Evolutionary conservation across 1,140 invertebrate species (phyloP).

Genomic region (Mactra quadrangularis): DNA sequence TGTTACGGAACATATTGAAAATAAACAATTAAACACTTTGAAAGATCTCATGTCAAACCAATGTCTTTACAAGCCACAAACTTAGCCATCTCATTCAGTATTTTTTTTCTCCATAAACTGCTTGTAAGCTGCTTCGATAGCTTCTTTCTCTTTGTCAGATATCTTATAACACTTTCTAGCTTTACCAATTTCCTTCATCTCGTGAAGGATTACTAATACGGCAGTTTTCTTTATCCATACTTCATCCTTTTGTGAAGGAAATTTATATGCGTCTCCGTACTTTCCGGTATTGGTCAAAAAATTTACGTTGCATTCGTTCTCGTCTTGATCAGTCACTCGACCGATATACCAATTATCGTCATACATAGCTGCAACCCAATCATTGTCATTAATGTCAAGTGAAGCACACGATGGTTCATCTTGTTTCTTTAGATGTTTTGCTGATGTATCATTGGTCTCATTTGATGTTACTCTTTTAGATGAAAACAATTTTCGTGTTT

Average conservation of each 20-base stretch:
- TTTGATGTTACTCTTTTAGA: too few relatives aligned
- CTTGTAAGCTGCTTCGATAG: background rate
- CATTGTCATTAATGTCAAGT: background rate
- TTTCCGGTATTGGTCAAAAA: background rate
- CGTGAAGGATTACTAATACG: background rate
- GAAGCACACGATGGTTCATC: background rate
- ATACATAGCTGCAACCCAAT: slow-evolving; percentile 1
- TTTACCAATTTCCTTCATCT: background rate
- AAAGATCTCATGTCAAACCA: too few relatives aligned
- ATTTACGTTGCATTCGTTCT: background rate
- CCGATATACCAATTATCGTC: background rate
- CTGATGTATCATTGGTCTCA: background rate
- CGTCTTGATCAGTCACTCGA: background rate
- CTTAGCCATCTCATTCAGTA: too few relatives aligned
- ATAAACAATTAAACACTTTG: too few relatives aligned
- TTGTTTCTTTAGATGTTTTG: background rate
- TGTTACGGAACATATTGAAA: too few relatives aligned
- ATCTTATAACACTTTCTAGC: background rate
- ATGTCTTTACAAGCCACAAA: too few relatives aligned
- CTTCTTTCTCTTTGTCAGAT: background rate
- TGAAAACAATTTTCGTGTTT: background rate
- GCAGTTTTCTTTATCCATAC: background rate
- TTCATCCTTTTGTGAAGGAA: background rate
- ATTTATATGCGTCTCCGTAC: background rate
- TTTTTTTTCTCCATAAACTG: too few relatives aligned